Evolutionary conservation across 2,888 invertebrate genomes (phyloP).

Genomic region (Sinhomidia bicolor): DNA sequence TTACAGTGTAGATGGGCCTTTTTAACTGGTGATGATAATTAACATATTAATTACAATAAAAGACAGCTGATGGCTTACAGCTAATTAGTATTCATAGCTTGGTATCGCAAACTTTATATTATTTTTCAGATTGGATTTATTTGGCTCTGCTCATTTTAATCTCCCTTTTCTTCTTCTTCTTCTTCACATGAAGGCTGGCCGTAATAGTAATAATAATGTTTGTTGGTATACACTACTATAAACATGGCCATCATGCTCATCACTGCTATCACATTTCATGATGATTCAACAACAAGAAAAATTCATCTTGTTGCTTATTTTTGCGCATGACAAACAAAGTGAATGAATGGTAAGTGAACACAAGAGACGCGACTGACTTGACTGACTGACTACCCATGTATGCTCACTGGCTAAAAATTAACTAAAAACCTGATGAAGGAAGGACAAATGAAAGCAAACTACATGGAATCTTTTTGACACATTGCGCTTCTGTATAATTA

Average conservation of each 20-base stretch:
- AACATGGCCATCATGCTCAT: not conserved
- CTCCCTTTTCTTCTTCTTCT: not conserved
- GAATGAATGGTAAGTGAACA: constrained; percentile 5
- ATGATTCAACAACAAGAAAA: not conserved
- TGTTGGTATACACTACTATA: too few species aligned
- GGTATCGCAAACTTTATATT: constrained; percentile 29
- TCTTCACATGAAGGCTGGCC: not conserved
- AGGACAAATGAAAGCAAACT: constrained; percentile 65
- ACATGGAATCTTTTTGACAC: constrained; percentile 15
- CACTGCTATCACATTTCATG: not conserved
- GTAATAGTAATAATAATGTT: not conserved
- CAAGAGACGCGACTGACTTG: too few species aligned
- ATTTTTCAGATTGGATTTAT: constrained; percentile 51
- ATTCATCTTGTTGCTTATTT: too few species aligned
- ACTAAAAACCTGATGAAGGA: constrained; percentile 39
- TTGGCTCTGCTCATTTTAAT: constrained; percentile 27
- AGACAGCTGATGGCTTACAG: constrained; percentile 64
- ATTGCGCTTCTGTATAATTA: constrained; percentile 32
- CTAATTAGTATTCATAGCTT: constrained; percentile 68
- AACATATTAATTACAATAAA: constrained; percentile 71
- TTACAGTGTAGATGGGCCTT: not conserved
- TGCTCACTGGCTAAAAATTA: constrained; percentile 17
- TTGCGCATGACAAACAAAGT: constrained; percentile 55
- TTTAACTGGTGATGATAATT: constrained; percentile 55
- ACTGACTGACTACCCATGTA: not conserved